Base-by-base conservation (phyloP, 2,797 vertebrate species). In the Sebastes vulpes region DNA sequence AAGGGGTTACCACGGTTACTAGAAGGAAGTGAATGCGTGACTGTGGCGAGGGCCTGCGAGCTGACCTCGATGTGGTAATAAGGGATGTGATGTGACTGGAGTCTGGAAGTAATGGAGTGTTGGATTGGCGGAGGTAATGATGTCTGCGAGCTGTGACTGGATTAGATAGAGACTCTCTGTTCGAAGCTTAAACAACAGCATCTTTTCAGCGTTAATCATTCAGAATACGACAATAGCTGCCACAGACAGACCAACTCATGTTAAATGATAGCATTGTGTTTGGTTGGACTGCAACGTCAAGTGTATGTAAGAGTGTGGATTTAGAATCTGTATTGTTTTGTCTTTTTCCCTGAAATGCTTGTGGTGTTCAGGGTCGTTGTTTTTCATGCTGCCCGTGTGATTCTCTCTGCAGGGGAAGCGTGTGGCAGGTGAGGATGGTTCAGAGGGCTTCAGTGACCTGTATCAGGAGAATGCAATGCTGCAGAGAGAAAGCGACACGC, bases 401-500 rank as follows among this genome's bases (percentile, higher is more conserved):
- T 18, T 56, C 3, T 86, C 61, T 70, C 9, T 82, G 50, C 92
- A 99, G 98, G 98, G 98, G 57, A 99, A 99, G 89, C 96, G 98
- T 1, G 97, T 98, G 11, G 96, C 96, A 0, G 96, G 97, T 4
- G 98, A 98, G 81, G 98, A 99, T 0, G 98, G 98, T 0, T 74
- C 96, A 0, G 98, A 99, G 81, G 97, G 97, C 59, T 97, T 96
- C 89, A 99, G 98, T 0, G 98, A 99, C 91, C 94, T 99, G 85
- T 97, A 96, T 91, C 97, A 96, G 0, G 98, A 99, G 94, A 98
- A 98, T 0, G 84, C 97, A 74, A 97, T 99, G 98, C 94, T 99
- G 69, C 98, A 97, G 95, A 97, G 97, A 84, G 98, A 99, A 82
- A 98, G 95, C 1, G 96, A 96, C 70, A 94, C 97, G 0, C 90